These are phyloP conservation scores for Chrysochloris asiatica DNA, from an alignment of 2,113 vertebrate genomes.

Conservation along the genomic window DNA sequence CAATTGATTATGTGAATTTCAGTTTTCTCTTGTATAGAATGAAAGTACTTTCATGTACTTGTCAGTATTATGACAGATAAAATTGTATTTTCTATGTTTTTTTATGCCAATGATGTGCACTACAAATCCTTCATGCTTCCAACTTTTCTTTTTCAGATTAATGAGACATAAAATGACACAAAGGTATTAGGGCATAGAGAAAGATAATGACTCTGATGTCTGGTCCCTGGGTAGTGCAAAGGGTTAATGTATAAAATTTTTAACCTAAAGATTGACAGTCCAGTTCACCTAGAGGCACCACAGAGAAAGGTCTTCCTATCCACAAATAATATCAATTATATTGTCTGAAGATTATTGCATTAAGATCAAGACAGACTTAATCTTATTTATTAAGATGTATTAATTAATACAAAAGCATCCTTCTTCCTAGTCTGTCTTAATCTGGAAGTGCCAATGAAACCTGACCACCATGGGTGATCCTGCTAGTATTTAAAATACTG, in stretches of 20 bases:
- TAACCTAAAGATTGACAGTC: background rate
- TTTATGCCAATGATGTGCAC: too few relatives aligned
- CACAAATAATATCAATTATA: too few relatives aligned
- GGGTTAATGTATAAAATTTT: too few relatives aligned
- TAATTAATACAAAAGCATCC: too few relatives aligned
- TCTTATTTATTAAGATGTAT: too few relatives aligned
- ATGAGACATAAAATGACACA: background rate
- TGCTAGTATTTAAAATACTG: too few relatives aligned
- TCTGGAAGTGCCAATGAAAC: too few relatives aligned
- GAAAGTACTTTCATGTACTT: background rate
- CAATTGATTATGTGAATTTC: background rate
- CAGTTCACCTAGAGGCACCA: background rate
- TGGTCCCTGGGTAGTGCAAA: too few relatives aligned
- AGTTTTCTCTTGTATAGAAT: background rate
- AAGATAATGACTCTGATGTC: background rate
- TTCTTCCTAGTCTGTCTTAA: too few relatives aligned
- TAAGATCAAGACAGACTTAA: too few relatives aligned
- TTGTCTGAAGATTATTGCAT: too few relatives aligned
- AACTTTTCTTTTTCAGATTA: background rate
- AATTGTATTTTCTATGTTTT: background rate
- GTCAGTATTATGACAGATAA: background rate
- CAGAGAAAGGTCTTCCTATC: background rate
- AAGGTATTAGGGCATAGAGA: background rate
- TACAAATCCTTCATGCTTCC: background rate
- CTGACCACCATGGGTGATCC: too few relatives aligned